Conservation (phyloP, 2,888 invertebrate species). For the Ptychoptera albimana region DNA sequence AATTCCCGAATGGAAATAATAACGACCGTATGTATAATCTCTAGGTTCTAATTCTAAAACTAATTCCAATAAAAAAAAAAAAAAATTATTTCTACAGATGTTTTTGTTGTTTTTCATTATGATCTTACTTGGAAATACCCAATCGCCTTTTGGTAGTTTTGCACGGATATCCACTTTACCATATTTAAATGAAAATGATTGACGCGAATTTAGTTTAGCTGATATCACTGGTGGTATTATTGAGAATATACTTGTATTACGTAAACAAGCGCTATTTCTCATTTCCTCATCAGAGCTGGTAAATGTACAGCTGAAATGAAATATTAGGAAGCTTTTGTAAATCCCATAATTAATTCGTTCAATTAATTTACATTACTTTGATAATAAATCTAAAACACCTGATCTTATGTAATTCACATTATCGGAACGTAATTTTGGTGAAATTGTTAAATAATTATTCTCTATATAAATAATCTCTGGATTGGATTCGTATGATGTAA, state of each 20-base stretch:
- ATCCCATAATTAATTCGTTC: no score
- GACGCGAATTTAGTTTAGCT: constrained; percentile 43
- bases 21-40: constrained; percentile 41
- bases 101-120: not conserved
- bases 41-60: constrained; percentile 49
- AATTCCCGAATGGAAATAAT: constrained; percentile 44
- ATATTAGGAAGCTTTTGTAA: no score
- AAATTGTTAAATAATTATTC: constrained; percentile 24
- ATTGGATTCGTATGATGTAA: constrained; percentile 29
- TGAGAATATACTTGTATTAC: constrained; percentile 20
- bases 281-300: constrained; percentile 17
- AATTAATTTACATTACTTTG: no score
- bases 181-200: constrained; percentile 47
- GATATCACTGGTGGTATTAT: constrained; percentile 54
- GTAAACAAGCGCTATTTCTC: constrained; percentile 24
- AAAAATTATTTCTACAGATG: not conserved
- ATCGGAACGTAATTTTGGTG: constrained; percentile 18
- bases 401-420: no score
- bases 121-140: constrained; percentile 59
- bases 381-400: no score
- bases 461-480: constrained; percentile 21
- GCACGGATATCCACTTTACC: constrained; percentile 53
- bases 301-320: constrained; percentile 29
- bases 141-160: constrained; percentile 55
- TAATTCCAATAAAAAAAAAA: constrained; percentile 19